Evolutionary conservation across 2,113 vertebrate species (phyloP).

Genomic region (Ameiurus melas): DNA sequence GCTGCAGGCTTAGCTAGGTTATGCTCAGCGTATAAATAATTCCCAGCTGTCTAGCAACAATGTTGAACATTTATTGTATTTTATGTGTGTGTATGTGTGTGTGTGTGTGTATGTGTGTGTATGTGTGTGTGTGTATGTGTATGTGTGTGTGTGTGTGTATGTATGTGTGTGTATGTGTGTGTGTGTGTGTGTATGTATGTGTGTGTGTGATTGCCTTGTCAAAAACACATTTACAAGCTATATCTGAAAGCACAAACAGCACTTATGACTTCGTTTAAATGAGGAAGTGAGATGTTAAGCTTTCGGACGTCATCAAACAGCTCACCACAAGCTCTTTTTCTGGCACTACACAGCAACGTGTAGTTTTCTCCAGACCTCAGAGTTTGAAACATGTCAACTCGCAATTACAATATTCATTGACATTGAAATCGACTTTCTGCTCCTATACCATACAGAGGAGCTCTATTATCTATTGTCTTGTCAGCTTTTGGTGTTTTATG

Average conservation of each 20-base stretch:
- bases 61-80: neutral
- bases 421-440: neutral
- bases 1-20: neutral
- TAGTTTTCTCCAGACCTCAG: neutral
- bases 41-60: neutral
- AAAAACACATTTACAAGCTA: conserved; percentile 1
- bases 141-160: neutral
- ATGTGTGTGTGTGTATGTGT: conserved; percentile 4
- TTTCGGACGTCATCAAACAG: neutral
- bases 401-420: neutral
- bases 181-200: neutral
- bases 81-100: conserved; percentile 1
- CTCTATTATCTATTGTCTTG: conserved; percentile 1
- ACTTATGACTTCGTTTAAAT: neutral
- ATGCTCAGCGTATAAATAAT: neutral
- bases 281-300: neutral
- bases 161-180: neutral
- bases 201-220: neutral
- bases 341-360: neutral
- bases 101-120: neutral
- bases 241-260: neutral
- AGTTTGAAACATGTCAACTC: neutral
- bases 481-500: conserved; percentile 6
- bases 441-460: neutral
- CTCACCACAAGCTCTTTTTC: neutral